A percentile compares a stretch with the other conserved stretches of the same genome.
Evolutionary conservation across 2,797 vertebrate species (phyloP).

Genomic region (Trematomus bernacchii): DNA sequence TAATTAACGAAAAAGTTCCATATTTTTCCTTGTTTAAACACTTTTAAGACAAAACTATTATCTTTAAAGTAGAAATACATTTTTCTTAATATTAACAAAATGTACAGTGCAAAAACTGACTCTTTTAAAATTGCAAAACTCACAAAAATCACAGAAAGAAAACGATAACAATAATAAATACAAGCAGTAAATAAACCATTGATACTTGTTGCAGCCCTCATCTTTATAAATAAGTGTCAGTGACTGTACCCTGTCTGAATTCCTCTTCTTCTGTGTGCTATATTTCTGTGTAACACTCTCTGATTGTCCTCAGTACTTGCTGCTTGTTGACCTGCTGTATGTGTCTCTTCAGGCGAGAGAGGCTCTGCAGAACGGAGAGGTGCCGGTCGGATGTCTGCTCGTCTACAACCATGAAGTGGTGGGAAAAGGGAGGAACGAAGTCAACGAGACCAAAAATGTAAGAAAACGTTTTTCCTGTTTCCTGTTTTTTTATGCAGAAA

Average conservation of each 20-base stretch:
- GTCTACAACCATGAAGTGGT: constrained; percentile 87
- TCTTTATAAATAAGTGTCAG: no score
- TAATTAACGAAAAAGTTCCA: not conserved
- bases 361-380: constrained; percentile 90
- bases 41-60: not conserved
- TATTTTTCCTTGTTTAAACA: not conserved
- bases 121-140: not conserved
- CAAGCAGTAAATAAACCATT: no score
- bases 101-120: not conserved
- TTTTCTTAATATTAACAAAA: no score
- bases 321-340: not conserved
- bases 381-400: constrained; percentile 96
- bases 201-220: no score
- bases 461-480: not conserved
- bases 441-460: constrained; percentile 97
- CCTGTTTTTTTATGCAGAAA: not conserved
- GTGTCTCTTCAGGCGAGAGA: constrained; percentile 86
- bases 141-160: not conserved
- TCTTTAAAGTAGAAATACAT: not conserved
- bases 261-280: no score
- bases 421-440: constrained; percentile 92
- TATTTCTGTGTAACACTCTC: not conserved
- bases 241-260: no score
- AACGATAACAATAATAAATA: not conserved
- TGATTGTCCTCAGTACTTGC: no score